Base-by-base conservation (phyloP, 2,113 vertebrate species). In the Taurulus bubalis region DNA sequence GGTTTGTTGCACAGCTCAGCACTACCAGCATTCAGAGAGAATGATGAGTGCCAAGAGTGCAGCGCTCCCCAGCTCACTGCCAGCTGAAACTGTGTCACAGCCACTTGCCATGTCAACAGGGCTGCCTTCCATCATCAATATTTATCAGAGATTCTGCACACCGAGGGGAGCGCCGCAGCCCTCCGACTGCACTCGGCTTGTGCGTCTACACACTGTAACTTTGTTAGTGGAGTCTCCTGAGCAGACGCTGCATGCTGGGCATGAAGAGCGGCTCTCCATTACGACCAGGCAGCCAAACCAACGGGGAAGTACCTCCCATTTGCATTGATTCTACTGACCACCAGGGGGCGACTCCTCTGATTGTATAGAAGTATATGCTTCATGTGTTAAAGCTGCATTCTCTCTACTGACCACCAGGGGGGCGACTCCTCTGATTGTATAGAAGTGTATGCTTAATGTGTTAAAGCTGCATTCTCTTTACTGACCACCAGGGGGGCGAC, bases 41-140 rank as follows among this genome's bases (percentile, higher is more conserved):
- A 68, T 71, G 73, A 86, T 64, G 15, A 83, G 77, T 32, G 88
- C 85, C 84, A 83, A 70, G 75, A 76, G 87, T 64, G 69, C 60
- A 30, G 83, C 79, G 67, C 76, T 51, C 28, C 67, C 40, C 76
- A 59, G 69, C 80, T 78, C 58, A 2, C 84, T 59, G 73, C 76
- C 85, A 82, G 84, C 75, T 82, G 77, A 42, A 84, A 84, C 84
- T 75, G 82, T 87, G 88, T 84, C 85, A 83, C 76, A 79, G 79
- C 85, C 80, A 38, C 87, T 89, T 45, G 79, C 87, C 78, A 9
- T 85, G 84, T 89, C 91, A 91, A 88, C 87, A 85, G 82, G 64
- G 63, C 80, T 71, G 65, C 60, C 58, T 80, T 65, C 85, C 76
- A 63, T 68, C 88, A 91, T 92, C 88, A 87, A 91, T 91, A 89